Evolutionary conservation across 2,888 invertebrate species (phyloP), one percentile per base, ranked within the genome.

Genomic region (Adelphocoris suturalis): DNA sequence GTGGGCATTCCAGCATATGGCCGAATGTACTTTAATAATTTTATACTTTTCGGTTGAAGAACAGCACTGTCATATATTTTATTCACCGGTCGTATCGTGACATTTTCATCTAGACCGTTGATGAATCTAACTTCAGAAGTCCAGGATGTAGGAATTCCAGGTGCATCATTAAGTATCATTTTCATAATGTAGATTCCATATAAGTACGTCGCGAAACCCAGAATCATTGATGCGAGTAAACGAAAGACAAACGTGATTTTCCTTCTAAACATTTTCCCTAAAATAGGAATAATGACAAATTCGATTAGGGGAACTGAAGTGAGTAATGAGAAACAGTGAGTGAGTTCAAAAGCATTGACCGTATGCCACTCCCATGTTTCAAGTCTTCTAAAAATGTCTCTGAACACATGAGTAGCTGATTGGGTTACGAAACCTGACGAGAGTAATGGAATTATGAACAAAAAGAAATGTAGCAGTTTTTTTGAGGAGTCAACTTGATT

Each of bases 111-210:
- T 9, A 68, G 12, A 13, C 23, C 68, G 27, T 68, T 68, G 27
- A 68, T 13, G 19, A 68, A 68, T 23, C 68, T 68, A 3, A 68
- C 23, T 68, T 23, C 68, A 23, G 19, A 68, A 12, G 68, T 68
- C 68, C 23, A 68, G 5, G 68, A 23, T 23, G 68, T 23, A 23
- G 68, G 68, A 9, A 68, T 68, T 23, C 68, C 68, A 68, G 68
- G 68, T 23, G 19, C 68, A 23, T 68, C 68, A 11, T 0, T 23
- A 11, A 23, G n/a, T 68, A 68, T 19, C 0, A 27, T 7, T 27
- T 23, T 68, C 68, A 68, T 68, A 19, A 68, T 23, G 68, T 23
- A 68, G 19, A 68, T 68, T 23, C 68, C 68, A 23, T 68, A 68
- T 23, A 23, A 3, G 68, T 23, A 68, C 19, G 27, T 68, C 19